phyloP scores from a whole-genome alignment of 2,113 vertebrate genomes.

The Oncorhynchus gorbuscha region DNA sequence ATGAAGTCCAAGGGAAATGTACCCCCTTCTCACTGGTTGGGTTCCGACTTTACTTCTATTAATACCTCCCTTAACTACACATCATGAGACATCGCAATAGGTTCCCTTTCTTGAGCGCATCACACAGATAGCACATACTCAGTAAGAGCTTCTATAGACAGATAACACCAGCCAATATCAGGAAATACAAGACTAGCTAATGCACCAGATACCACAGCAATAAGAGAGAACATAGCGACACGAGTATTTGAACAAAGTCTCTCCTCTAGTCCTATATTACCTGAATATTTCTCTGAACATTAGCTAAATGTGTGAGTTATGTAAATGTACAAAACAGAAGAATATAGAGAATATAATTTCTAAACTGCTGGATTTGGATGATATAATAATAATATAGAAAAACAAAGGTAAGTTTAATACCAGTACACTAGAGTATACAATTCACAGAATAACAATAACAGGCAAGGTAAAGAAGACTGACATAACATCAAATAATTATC shows the following conservation, averaged over 20 bases:
- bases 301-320: background rate
- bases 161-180: constrained; percentile 12
- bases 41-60: background rate
- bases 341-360: background rate
- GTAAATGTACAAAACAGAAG: background rate
- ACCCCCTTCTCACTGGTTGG: too few species aligned
- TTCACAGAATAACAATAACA: too few species aligned
- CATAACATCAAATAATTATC: too few species aligned
- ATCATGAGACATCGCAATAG: constrained; percentile 3
- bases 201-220: constrained; percentile 45
- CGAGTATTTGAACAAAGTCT: constrained; percentile 15
- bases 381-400: too few species aligned
- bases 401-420: too few species aligned
- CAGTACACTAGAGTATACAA: too few species aligned
- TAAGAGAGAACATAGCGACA: constrained; percentile 11
- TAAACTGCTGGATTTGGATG: too few species aligned
- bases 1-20: too few species aligned
- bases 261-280: constrained; percentile 15
- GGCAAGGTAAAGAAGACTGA: too few species aligned
- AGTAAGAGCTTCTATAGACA: constrained; percentile 2
- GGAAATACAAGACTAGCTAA: constrained; percentile 30
- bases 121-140: constrained; percentile 12
- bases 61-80: constrained; percentile 10
- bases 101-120: background rate
- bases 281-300: background rate